Base-by-base conservation (phyloP, 2,113 vertebrate genomes). In the Oncorhynchus masou region DNA sequence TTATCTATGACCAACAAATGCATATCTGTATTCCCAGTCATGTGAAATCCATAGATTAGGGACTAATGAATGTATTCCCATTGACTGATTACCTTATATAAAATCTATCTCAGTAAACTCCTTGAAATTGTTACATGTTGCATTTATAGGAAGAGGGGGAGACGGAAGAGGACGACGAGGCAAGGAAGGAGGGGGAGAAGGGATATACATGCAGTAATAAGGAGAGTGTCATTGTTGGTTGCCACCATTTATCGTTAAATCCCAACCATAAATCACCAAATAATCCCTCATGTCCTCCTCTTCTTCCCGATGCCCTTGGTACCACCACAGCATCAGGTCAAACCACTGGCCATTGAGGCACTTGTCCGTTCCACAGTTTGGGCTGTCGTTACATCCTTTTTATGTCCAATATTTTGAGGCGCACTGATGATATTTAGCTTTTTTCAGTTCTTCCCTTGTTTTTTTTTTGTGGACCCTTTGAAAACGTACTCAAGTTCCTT, bases 221-320 rank as follows among this genome's bases (percentile, higher is more conserved):
- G 82, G 88, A 91, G 87, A 91, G 88, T 92, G 88, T 91, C 91
- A 93, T 93, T 92, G 90, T 87, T 87, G 77, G 83, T 77, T 70
- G 79, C 77, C 79, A 83, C 87, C 71, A 90, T 93, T 89, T 84
- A 88, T 93, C 88, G 86, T 83, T 79, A 68, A 68, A 79, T 78
- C 73, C 77, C 73, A 79, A 87, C 91, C 92, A 92, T 93, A 91
- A 92, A 85, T 93, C 91, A 93, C 84, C 88, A 87, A 90, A 91
- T 89, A 88, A 93, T 85, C 83, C 81, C 78, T 87, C 9, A 73
- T 76, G 79, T 84, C 86, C 84, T 89, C 82, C 84, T 88, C 82
- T 79, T 76, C 77, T 79, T 82, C 85, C 80, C 69, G 62, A 72
- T 89, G 88, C 86, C 88, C 89, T 89, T 90, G 89, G 20, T 62